A percentile compares a stretch with the other conserved stretches of the same genome.
phyloP scores from a whole-genome alignment of 2,113 vertebrate species.

The Galeopterus variegatus region DNA sequence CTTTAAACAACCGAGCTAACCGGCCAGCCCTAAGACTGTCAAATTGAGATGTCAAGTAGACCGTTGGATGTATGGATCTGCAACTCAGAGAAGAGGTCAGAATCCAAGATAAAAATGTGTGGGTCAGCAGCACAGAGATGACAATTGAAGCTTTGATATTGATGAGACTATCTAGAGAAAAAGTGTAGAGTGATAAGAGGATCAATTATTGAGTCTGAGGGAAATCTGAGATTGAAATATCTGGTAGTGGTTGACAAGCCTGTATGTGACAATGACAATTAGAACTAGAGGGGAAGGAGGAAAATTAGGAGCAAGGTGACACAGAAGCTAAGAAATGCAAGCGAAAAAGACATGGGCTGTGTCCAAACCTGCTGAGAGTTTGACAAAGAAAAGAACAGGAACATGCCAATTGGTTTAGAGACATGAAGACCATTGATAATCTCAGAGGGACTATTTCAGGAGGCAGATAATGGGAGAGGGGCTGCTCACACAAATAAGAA shows the following conservation, averaged over 20 bases:
- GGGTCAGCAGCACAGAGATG: no score
- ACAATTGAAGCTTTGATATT: neutral
- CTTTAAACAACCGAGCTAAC: no score
- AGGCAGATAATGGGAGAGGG: neutral
- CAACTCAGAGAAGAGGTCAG: neutral
- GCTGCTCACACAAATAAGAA: no score
- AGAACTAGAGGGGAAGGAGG: neutral
- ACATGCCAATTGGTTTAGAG: neutral
- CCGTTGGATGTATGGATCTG: neutral
- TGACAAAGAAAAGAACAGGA: neutral
- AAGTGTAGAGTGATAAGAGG: neutral
- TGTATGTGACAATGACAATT: neutral
- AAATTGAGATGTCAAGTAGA: neutral
- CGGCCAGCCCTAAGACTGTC: no score
- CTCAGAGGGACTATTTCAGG: neutral
- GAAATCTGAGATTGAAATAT: neutral
- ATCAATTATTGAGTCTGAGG: neutral
- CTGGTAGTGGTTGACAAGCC: neutral
- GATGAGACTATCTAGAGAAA: neutral
- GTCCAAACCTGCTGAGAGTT: neutral
- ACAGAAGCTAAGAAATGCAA: neutral
- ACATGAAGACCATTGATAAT: neutral
- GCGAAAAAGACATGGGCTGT: neutral
- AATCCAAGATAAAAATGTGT: neutral
- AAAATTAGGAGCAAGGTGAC: neutral